phyloP scores from a whole-genome alignment of 2,797 vertebrate genomes.

The Ispidina picta region DNA sequence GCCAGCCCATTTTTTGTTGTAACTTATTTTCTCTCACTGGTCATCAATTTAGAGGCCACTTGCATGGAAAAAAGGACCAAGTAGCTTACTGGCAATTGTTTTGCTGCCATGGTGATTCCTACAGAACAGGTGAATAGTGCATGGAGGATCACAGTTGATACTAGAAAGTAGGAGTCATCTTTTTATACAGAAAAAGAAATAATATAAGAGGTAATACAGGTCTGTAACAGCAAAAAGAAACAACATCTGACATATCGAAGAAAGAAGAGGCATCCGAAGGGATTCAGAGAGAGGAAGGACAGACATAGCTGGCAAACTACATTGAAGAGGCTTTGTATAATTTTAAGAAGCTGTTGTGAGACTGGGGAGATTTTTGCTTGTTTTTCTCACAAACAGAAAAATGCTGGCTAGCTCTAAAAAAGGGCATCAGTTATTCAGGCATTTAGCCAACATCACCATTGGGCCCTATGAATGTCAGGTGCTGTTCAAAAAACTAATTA shows the following conservation, averaged over 20 bases:
- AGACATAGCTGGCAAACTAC: not conserved
- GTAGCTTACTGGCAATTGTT: not conserved
- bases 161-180: not conserved
- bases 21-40: conserved; percentile 46
- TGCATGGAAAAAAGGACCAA: conserved; percentile 5
- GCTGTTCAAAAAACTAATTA: conserved; percentile 58
- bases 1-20: conserved; percentile 5
- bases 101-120: conserved; percentile 32
- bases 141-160: not conserved
- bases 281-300: not conserved
- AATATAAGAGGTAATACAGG: not conserved
- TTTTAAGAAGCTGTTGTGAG: not conserved
- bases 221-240: not conserved
- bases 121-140: not conserved
- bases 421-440: conserved; percentile 34
- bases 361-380: not conserved
- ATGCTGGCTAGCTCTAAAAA: not conserved
- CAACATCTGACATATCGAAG: not conserved
- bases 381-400: conserved; percentile 17
- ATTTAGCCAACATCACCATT: conserved; percentile 8
- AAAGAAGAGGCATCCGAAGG: not conserved
- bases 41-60: conserved; percentile 49
- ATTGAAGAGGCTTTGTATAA: not conserved
- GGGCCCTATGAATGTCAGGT: conserved; percentile 46
- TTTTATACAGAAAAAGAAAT: not conserved